Conservation (phyloP, 2,797 vertebrate species). For the Myiotriccus ornatus region DNA sequence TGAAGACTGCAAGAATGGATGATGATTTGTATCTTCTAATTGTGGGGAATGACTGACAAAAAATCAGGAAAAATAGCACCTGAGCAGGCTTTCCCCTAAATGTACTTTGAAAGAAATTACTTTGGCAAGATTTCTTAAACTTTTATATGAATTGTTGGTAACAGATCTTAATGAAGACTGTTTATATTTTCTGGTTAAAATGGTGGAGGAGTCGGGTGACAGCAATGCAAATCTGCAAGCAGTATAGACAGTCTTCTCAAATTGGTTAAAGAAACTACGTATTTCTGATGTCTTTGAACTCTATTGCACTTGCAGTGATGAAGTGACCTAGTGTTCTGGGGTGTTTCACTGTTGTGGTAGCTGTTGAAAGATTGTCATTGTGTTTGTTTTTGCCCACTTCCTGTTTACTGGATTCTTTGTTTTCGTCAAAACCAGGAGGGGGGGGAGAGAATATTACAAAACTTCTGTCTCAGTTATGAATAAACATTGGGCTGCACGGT, state of each 20-base stretch:
- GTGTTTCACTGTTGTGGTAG: not conserved
- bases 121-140: not conserved
- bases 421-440: not conserved
- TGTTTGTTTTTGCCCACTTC: not conserved
- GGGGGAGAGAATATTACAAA: not conserved
- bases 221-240: not conserved
- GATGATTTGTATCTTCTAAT: not conserved
- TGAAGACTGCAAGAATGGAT: not conserved
- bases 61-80: not conserved
- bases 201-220: not conserved
- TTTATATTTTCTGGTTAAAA: not conserved
- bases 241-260: not conserved
- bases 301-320: not conserved
- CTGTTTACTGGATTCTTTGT: not conserved
- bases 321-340: not conserved
- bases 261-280: rapidly evolving
- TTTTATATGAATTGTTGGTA: not conserved
- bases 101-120: not conserved
- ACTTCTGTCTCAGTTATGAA: not conserved
- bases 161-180: not conserved
- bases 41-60: not conserved
- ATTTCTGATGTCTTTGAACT: not conserved
- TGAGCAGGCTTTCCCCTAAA: not conserved
- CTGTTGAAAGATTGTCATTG: not conserved
- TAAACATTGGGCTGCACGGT: not conserved